phyloP scores from a whole-genome alignment of 1,140 invertebrate genomes.

The Platyura marginata region DNA sequence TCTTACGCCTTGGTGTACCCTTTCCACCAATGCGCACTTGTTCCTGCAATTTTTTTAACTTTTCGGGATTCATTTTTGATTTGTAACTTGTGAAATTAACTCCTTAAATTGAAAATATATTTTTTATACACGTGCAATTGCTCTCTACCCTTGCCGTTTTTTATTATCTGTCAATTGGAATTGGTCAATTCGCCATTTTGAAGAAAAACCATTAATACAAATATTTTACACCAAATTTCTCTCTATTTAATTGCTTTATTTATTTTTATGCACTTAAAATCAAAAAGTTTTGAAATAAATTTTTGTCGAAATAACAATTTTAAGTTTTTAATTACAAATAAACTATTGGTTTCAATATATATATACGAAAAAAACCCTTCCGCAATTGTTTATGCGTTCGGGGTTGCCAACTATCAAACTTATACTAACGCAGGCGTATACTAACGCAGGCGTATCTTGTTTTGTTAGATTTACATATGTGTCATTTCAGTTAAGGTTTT shows the following conservation, averaged over 20 bases:
- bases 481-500: background rate
- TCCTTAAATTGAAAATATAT: too few relatives aligned
- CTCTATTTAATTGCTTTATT: too few relatives aligned
- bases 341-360: background rate
- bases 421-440: background rate
- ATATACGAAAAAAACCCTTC: background rate
- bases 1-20: constrained; percentile 88
- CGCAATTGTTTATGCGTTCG: background rate
- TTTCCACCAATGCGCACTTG: constrained; percentile 87
- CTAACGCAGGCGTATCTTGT: background rate
- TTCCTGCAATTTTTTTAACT: constrained; percentile 70
- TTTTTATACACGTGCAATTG: too few relatives aligned
- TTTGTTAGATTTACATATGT: background rate
- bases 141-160: too few relatives aligned
- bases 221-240: too few relatives aligned
- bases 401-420: background rate
- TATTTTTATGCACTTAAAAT: background rate
- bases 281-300: background rate
- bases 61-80: constrained; percentile 79
- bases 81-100: too few relatives aligned
- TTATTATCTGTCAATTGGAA: too few relatives aligned
- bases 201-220: background rate
- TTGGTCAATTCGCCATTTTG: background rate
- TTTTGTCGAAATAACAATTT: background rate
- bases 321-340: background rate